These are phyloP conservation scores for Tenthredo scrophulariae DNA, from an alignment of 2,888 invertebrate species.

Conservation along the genomic window DNA sequence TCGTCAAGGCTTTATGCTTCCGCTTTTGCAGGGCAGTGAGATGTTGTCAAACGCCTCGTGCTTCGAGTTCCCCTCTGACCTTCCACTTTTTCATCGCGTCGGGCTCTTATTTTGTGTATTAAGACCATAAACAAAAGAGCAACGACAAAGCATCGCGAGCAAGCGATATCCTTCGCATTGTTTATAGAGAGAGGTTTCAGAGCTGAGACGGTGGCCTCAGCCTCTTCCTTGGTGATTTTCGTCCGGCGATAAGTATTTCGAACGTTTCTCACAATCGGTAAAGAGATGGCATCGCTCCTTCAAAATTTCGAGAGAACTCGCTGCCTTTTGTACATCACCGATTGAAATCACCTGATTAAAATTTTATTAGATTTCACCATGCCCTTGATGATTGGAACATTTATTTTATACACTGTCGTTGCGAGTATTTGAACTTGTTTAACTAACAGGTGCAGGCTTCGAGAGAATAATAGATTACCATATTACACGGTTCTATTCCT, in stretches of 20 bases:
- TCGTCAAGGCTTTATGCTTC: slow-evolving; percentile 59
- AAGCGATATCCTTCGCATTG: slow-evolving; percentile 50
- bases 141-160: slow-evolving; percentile 42
- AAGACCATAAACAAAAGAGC: slow-evolving; percentile 45
- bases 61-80: slow-evolving; percentile 57
- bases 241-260: slow-evolving; percentile 40
- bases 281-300: slow-evolving; percentile 8
- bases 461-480: slow-evolving; percentile 21
- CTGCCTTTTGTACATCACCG: background rate
- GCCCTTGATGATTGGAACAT: background rate
- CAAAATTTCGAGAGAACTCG: background rate
- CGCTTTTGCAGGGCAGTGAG: slow-evolving; percentile 65
- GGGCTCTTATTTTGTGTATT: slow-evolving; percentile 53
- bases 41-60: slow-evolving; percentile 64
- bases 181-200: slow-evolving; percentile 13
- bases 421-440: background rate
- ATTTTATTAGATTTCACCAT: background rate
- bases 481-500: slow-evolving; percentile 21
- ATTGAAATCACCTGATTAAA: background rate
- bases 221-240: slow-evolving; percentile 24
- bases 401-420: background rate
- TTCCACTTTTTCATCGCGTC: slow-evolving; percentile 45
- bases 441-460: slow-evolving; percentile 3
- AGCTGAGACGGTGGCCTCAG: background rate
- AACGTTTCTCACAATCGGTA: slow-evolving; percentile 36